These are phyloP conservation scores for Atherinomorus stipes DNA, from an alignment of 2,113 vertebrate species.

Conservation along the genomic window DNA sequence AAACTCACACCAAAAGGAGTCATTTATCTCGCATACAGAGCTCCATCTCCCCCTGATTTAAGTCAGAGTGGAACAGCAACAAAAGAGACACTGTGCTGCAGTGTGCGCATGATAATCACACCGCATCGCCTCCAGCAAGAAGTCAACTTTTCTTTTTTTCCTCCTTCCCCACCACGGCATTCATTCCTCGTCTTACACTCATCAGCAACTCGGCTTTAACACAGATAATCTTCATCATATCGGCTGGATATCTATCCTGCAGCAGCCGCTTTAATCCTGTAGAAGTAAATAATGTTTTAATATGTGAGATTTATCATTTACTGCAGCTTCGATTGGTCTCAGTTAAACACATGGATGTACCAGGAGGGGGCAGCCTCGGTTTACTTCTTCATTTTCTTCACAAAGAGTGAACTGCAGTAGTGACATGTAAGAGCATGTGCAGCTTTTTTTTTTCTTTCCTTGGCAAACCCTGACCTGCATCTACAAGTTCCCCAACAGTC, in stretches of 20 bases:
- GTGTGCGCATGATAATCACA: slow-evolving; percentile 73
- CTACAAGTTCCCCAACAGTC: slow-evolving; percentile 26
- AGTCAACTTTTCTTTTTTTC: slow-evolving; percentile 5
- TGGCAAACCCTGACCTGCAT: slow-evolving; percentile 40
- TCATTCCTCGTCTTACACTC: slow-evolving; percentile 7
- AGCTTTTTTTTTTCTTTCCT: neutral
- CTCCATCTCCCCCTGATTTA: slow-evolving; percentile 12
- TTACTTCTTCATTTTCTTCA: neutral
- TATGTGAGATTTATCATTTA: neutral
- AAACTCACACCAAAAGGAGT: neutral
- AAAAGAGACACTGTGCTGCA: slow-evolving; percentile 67
- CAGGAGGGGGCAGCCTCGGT: slow-evolving; percentile 64
- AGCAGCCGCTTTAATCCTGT: neutral
- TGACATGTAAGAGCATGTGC: slow-evolving; percentile 31
- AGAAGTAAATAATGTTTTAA: neutral
- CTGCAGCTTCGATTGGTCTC: neutral
- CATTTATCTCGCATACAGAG: slow-evolving; percentile 4
- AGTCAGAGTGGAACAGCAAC: slow-evolving; percentile 49
- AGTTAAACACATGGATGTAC: neutral
- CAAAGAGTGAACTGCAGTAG: neutral
- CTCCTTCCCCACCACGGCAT: neutral
- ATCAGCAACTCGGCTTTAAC: neutral
- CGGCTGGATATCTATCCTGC: neutral
- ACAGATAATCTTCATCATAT: neutral
- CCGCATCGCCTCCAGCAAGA: slow-evolving; percentile 50